Percentiles rank a stretch among this genome's conserved stretches.
Evolutionary conservation across 2,113 vertebrate species (phyloP).

Genomic region (Orthonyx spaldingii): DNA sequence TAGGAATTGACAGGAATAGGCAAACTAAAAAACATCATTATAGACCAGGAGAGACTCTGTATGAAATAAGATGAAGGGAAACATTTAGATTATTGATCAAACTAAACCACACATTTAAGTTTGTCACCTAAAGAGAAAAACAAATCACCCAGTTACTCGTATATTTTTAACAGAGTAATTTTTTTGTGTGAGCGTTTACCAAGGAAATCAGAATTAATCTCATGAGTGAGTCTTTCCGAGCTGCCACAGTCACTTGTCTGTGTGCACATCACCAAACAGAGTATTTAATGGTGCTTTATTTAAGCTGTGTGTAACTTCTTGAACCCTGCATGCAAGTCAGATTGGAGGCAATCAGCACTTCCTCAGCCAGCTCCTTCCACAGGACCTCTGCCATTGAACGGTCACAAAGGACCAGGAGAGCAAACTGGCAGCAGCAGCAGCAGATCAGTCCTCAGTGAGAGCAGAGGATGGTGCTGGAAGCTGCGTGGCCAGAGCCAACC

Average conservation of each 20-base stretch:
- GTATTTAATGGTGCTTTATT: neutral
- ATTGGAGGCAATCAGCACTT: neutral
- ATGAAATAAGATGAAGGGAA: neutral
- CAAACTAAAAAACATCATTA: slow-evolving; percentile 25
- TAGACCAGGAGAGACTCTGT: neutral
- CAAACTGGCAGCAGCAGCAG: neutral
- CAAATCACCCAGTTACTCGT: neutral
- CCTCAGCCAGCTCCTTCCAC: neutral
- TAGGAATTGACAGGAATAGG: slow-evolving; percentile 11
- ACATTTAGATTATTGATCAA: neutral
- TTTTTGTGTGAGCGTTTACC: neutral
- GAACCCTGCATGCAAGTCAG: neutral
- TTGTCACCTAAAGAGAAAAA: slow-evolving; percentile 23
- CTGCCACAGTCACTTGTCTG: neutral
- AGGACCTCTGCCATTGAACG: rapidly evolving
- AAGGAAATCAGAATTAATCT: neutral
- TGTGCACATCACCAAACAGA: neutral
- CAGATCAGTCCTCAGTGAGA: rapidly evolving
- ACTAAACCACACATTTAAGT: slow-evolving; percentile 13
- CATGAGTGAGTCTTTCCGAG: neutral
- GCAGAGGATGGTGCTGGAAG: neutral
- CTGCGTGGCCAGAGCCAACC: neutral
- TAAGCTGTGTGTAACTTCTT: neutral
- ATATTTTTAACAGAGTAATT: neutral
- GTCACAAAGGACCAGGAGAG: neutral